Base-by-base conservation (phyloP, 1,140 invertebrate genomes). In the Sycophila sp. region DNA sequence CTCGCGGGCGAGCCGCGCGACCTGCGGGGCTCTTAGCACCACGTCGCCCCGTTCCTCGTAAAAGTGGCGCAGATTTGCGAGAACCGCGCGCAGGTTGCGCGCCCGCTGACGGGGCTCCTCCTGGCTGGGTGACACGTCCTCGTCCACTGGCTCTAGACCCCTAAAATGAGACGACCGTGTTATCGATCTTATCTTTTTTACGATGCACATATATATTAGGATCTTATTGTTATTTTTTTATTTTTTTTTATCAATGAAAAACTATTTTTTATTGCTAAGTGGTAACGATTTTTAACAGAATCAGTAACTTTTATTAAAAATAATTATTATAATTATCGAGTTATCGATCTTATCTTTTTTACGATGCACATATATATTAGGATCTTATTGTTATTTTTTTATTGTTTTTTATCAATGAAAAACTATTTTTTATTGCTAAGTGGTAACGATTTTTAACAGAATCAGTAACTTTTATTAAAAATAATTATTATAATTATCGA, bases 21-120 rank as follows among this genome's bases (percentile, higher is more conserved):
- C 2, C 17, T 76, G 32, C 2, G 75, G 75, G 1, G 62, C 24
- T 8, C 24, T 55, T 0, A 75, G 1, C 1, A 78, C 38, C 0
- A 78, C 40, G 7, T 42, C 24, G 8, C 72, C 42, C 0, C 19
- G 17, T 19, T 74, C 53, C 15, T 76, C 75, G 36, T 75, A 78
- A 11, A 74, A 76, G 0, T 72, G 17, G 0, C 63, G 59, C 2
- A 78, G 56, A 19, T 77, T 78, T 3, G 56, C 55, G 34, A 60
- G 64, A 2, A 76, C 53, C 0, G 28, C 58, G 0, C 71, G 49
- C 1, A 77, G 53, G 24, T 76, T 73, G 2, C 34, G 58, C 1
- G 62, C 3, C 10, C 71, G 67, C 2, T 49, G 2, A 36, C 0
- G 36, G 8, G 4, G 70, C 56, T 0, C 47, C 55, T n/a, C n/a